Conservation (phyloP, 2,113 vertebrate species). For the Spea bombifrons region DNA sequence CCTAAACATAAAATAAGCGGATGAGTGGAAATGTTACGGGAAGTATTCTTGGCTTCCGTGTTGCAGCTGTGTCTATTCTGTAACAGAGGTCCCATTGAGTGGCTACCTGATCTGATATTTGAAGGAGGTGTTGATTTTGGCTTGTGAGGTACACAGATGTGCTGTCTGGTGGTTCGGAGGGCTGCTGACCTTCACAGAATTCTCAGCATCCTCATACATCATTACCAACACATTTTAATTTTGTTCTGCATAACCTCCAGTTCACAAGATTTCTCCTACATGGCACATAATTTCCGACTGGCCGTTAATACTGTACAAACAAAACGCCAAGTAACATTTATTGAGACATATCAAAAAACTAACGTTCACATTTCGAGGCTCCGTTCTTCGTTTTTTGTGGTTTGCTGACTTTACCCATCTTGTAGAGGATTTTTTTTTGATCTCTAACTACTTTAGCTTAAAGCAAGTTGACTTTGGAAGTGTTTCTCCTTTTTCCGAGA, state of each 20-base stretch:
- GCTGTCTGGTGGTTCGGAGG: not conserved
- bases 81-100: not conserved
- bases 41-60: not conserved
- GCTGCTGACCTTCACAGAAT: not conserved
- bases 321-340: not conserved
- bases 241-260: not conserved
- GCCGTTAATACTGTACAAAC: not conserved
- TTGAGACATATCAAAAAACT: no score
- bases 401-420: no score
- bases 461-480: no score
- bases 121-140: not conserved
- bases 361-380: no score
- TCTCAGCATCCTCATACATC: not conserved
- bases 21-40: not conserved
- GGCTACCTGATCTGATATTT: not conserved
- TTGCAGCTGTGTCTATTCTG: not conserved
- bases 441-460: no score
- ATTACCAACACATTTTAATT: not conserved
- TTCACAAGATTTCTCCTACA: not conserved
- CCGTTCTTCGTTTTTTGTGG: no score
- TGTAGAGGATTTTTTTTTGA: no score
- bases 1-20: not conserved
- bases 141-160: not conserved
- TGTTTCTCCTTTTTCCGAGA: no score
- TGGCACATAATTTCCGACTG: not conserved